Conservation (phyloP, 2,888 invertebrate genomes). For the Troides aeacus region DNA sequence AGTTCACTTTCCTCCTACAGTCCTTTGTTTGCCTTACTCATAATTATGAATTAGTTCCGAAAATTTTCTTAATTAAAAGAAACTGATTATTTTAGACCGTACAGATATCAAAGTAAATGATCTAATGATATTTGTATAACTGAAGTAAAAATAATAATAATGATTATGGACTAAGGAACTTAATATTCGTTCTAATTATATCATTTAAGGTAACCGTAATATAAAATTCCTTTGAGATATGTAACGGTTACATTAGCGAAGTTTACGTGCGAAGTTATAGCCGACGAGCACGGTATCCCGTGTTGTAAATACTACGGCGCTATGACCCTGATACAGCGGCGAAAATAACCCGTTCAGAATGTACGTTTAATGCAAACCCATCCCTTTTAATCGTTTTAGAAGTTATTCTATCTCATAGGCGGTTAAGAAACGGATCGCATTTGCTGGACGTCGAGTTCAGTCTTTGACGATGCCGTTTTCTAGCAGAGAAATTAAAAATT, state of each 20-base stretch:
- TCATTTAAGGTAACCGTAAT: not conserved
- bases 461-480: not conserved
- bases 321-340: conserved; percentile 70
- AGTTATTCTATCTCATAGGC: not conserved
- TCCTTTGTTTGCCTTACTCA: too few relatives aligned
- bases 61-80: too few relatives aligned
- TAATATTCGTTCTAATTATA: too few relatives aligned
- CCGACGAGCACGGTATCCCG: conserved; percentile 33
- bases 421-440: not conserved
- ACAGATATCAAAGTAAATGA: too few relatives aligned
- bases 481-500: not conserved
- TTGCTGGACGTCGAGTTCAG: not conserved
- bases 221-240: conserved; percentile 17
- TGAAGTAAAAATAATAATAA: too few relatives aligned
- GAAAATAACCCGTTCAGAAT: conserved; percentile 64
- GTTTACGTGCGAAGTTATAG: conserved; percentile 31
- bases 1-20: too few relatives aligned
- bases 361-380: conserved; percentile 9
- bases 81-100: too few relatives aligned
- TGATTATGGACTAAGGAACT: too few relatives aligned
- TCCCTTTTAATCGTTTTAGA: not conserved
- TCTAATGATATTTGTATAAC: too few relatives aligned
- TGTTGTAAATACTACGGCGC: conserved; percentile 42
- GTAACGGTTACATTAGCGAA: conserved; percentile 24
- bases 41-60: too few relatives aligned